These are phyloP conservation scores for Hylaea fasciaria DNA, from an alignment of 2,888 invertebrate species.

Conservation along the genomic window DNA sequence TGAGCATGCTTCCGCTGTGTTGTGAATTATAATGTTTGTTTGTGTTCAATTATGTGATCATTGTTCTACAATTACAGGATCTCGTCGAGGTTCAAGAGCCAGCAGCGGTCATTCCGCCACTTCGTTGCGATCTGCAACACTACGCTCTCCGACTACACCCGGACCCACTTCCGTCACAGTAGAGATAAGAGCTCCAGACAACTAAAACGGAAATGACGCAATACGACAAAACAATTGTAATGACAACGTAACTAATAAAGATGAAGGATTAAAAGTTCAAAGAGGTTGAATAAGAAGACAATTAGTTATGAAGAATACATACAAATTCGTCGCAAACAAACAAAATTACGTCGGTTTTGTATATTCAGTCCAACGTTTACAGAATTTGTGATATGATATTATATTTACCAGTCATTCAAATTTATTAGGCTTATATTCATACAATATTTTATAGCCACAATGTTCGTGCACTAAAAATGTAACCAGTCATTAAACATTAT, in stretches of 20 bases:
- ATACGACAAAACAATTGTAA: slow-evolving; percentile 8
- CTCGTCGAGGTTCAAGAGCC: slow-evolving; percentile 89
- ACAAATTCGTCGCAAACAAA: slow-evolving; percentile 33
- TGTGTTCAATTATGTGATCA: not conserved
- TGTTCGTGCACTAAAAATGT: slow-evolving; percentile 60
- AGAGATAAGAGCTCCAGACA: slow-evolving; percentile 89
- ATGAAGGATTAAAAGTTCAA: slow-evolving; percentile 26
- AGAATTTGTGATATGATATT: slow-evolving; percentile 80
- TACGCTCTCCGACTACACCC: slow-evolving; percentile 71
- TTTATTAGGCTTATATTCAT: slow-evolving; percentile 67
- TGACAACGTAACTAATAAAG: slow-evolving; percentile 8
- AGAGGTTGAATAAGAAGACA: slow-evolving; percentile 23
- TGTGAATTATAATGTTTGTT: not conserved
- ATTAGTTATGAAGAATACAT: slow-evolving; percentile 13
- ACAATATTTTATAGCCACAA: slow-evolving; percentile 65
- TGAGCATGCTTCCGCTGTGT: slow-evolving; percentile 46
- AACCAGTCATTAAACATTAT: slow-evolving; percentile 48
- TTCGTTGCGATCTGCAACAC: slow-evolving; percentile 87
- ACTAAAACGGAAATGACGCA: slow-evolving; percentile 59
- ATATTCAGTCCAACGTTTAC: slow-evolving; percentile 78
- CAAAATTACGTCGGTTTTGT: slow-evolving; percentile 45
- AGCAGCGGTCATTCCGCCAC: slow-evolving; percentile 92
- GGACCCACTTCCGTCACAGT: slow-evolving; percentile 87
- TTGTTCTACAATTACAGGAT: slow-evolving; percentile 60
- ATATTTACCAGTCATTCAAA: slow-evolving; percentile 69